Evolutionary conservation across 2,797 vertebrate species (phyloP), one percentile per base, ranked within the genome.

Genomic region (Sciurus carolinensis): DNA sequence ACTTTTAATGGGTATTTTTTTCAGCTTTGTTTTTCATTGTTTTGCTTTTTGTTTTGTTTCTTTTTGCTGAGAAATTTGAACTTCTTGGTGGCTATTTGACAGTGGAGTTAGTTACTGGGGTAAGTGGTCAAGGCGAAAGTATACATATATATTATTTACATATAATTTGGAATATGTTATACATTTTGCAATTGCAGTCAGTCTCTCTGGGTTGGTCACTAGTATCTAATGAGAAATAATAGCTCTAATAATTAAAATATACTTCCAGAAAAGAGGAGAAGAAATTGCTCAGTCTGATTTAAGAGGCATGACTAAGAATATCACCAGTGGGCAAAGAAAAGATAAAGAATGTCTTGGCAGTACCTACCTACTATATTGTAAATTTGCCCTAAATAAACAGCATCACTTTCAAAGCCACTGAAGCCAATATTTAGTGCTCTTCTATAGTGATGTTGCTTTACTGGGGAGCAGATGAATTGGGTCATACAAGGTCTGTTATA

Each of bases 331-430:
- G 0, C 2, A 36, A 79, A 36, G 28, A 24, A 72, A 72, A 47
- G 39, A n/a, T 54, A 62, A 24, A 22, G 2, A 50, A 47, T 50
- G 33, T 91, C 57, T 92, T 71, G 28, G 76, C 7, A 71, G 18
- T 92, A 80, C 44, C 62, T 92, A 66, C 47, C 13, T 59, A 39
- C 36, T 85, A 3, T 93, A 28, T 47, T 91, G 47, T 64, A 66
- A 97, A 92, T 95, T 91, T 50, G 83, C 66, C n/a, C 47, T 85
- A 88, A 95, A 66, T 57, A 91, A 81, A 82, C 36, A 81, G 28
- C 20, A 67, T 92, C 7, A 62, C 39, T 90, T 79, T 87, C 50
- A 76, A 93, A 90, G 24, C 18, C 62, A 12, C 50, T 1, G 18
- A 95, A 73, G 62, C 50, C 79, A 89, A 83, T 22, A 42, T 42